Evolutionary conservation across 2,888 invertebrate species (phyloP).

Genomic region (Diabrotica balteata): DNA sequence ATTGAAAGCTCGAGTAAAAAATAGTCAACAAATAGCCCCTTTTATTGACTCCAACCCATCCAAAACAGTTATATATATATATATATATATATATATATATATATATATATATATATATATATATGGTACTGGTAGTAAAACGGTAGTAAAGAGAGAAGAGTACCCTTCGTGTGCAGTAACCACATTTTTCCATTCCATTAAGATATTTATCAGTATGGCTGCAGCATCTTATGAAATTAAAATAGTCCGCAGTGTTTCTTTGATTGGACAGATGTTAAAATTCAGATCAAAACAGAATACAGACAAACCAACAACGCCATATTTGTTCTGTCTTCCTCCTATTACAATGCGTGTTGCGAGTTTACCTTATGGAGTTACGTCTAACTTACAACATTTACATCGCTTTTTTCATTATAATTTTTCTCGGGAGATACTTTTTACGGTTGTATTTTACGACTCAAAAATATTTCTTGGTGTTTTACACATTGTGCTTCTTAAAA

Average conservation of each 20-base stretch:
- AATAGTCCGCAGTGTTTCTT: constrained; percentile 35
- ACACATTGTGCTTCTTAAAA: constrained; percentile 28
- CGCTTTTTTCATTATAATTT: constrained; percentile 43
- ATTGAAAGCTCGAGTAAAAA: too few species aligned
- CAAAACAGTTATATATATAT: too few species aligned
- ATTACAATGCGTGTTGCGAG: constrained; percentile 28
- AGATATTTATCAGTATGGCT: too few species aligned
- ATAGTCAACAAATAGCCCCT: too few species aligned
- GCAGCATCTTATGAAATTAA: constrained; percentile 29
- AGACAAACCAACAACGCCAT: constrained; percentile 38
- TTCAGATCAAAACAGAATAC: constrained; percentile 36
- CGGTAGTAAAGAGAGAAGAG: too few species aligned
- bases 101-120: too few species aligned
- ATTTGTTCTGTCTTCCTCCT: constrained; percentile 38
- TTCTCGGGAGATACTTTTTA: constrained; percentile 36
- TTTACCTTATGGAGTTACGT: constrained; percentile 44
- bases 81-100: too few species aligned
- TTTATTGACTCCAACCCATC: too few species aligned
- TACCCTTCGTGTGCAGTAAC: too few species aligned
- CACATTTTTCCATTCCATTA: too few species aligned
- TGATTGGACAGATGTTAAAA: constrained; percentile 45
- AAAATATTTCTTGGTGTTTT: constrained; percentile 40
- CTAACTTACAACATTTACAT: constrained; percentile 47
- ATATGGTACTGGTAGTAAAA: too few species aligned
- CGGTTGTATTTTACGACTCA: constrained; percentile 35